Conservation (phyloP, 2,113 vertebrate genomes). For the Bostrychus sinensis region DNA sequence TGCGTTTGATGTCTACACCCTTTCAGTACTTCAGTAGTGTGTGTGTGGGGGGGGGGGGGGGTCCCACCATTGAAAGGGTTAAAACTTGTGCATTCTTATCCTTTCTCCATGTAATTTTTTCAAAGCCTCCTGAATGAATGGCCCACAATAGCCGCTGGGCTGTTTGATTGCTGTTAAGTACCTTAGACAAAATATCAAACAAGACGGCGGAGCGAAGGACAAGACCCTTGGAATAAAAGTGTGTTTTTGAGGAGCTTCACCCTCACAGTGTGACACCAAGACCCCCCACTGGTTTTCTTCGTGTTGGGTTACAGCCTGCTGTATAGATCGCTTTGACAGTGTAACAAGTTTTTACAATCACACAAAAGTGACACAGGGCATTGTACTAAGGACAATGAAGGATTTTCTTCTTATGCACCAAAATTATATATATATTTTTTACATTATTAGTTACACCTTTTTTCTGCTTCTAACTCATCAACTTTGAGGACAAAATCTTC, state of each 20-base stretch:
- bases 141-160: conserved; percentile 62
- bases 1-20: conserved; percentile 71
- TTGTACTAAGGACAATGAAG: conserved; percentile 30
- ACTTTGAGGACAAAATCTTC: no score
- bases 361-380: conserved; percentile 69
- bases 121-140: conserved; percentile 68
- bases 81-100: conserved; percentile 58
- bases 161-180: conserved; percentile 73
- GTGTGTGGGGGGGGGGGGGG: no score
- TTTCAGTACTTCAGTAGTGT: conserved; percentile 56
- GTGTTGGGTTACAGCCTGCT: conserved; percentile 43
- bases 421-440: conserved; percentile 19
- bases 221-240: conserved; percentile 38
- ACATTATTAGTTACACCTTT: not conserved
- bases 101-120: conserved; percentile 66
- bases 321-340: conserved; percentile 17
- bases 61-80: conserved; percentile 59
- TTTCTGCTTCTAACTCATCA: conserved; percentile 4
- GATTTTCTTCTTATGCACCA: conserved; percentile 40
- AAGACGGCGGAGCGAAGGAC: conserved; percentile 21
- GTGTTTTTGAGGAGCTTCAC: conserved; percentile 48
- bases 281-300: conserved; percentile 66
- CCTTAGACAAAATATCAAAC: conserved; percentile 78
- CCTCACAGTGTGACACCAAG: conserved; percentile 51
- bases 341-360: conserved; percentile 68